A percentile compares a stretch with the other conserved stretches of the same genome.
Evolutionary conservation across 2,888 invertebrate species (phyloP).

Genomic region (Marronus borbonicus): DNA sequence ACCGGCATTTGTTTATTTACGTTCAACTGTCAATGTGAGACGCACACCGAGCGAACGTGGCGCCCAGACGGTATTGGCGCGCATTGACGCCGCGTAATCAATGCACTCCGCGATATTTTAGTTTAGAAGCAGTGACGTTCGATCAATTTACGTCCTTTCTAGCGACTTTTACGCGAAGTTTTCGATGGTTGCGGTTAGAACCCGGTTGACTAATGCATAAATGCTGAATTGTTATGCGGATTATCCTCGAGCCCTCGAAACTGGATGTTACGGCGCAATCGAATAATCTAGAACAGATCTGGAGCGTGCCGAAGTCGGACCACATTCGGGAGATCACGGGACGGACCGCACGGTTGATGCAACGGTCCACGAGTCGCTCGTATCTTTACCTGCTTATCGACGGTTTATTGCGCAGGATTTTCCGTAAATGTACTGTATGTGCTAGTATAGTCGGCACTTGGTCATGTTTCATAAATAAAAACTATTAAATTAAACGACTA

Average conservation of each 20-base stretch:
- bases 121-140: slow-evolving; percentile 16
- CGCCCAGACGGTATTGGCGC: slow-evolving; percentile 27
- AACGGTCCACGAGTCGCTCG: slow-evolving; percentile 34
- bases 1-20: slow-evolving; percentile 40
- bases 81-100: slow-evolving; percentile 35
- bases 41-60: slow-evolving; percentile 33
- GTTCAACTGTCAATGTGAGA: slow-evolving; percentile 36
- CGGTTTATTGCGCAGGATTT: slow-evolving; percentile 42
- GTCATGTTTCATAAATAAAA: neutral
- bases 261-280: slow-evolving; percentile 34
- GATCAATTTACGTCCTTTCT: neutral
- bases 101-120: slow-evolving; percentile 15
- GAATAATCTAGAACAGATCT: slow-evolving; percentile 41
- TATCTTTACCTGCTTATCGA: slow-evolving; percentile 26
- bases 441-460: neutral
- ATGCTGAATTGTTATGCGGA: slow-evolving; percentile 21
- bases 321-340: slow-evolving; percentile 38
- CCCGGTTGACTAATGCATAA: neutral
- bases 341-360: slow-evolving; percentile 22
- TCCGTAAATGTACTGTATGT: slow-evolving; percentile 3
- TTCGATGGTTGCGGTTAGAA: neutral
- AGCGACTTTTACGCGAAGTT: neutral
- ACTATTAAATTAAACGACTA: slow-evolving; percentile 1
- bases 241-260: slow-evolving; percentile 2
- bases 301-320: slow-evolving; percentile 16